Percentiles rank a stretch among this genome's conserved stretches.
These are phyloP conservation scores for Zalophus californianus DNA, from an alignment of 2,797 vertebrate species.

Conservation along the genomic window DNA sequence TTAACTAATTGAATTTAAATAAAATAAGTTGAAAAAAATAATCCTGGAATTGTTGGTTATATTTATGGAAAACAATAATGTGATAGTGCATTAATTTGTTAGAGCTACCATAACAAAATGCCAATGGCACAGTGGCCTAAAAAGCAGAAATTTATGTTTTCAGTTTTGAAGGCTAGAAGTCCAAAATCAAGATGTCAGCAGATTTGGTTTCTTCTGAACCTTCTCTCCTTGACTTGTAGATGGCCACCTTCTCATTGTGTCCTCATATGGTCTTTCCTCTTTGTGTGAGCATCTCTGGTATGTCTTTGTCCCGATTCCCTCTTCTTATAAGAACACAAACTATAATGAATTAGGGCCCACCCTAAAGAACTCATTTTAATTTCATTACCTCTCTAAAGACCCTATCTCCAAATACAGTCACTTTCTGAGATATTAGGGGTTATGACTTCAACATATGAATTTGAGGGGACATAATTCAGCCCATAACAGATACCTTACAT, in stretches of 20 bases:
- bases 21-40: neutral
- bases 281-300: neutral
- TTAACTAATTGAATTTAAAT: neutral
- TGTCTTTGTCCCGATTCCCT: neutral
- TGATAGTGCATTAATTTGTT: neutral
- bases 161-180: neutral
- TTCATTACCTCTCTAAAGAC: neutral
- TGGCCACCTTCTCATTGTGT: neutral
- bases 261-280: neutral
- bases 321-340: neutral
- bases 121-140: neutral
- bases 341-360: rapidly evolving
- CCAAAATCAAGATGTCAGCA: neutral
- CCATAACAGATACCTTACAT: neutral
- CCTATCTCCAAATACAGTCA: neutral
- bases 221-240: neutral
- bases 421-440: neutral
- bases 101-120: neutral
- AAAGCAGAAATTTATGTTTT: neutral
- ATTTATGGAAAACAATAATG: neutral
- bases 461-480: neutral
- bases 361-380: neutral
- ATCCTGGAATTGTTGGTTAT: neutral
- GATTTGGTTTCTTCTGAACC: neutral
- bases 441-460: neutral